Conservation (phyloP, 2,797 vertebrate species). For the Mallotus villosus region DNA sequence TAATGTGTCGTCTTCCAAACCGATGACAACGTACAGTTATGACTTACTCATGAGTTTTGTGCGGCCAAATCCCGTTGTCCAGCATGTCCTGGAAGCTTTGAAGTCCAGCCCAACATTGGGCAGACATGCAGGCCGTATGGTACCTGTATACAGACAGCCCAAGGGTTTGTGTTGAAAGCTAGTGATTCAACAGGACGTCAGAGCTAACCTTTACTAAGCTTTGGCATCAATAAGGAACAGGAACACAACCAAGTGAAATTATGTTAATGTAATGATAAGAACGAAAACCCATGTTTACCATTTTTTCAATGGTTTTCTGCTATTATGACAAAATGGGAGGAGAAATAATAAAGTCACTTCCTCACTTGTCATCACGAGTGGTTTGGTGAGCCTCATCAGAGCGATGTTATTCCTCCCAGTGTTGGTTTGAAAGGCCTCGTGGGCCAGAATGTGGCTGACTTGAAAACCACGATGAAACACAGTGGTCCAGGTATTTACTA, state of each 20-base stretch:
- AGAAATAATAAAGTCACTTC: background rate
- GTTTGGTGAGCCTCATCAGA: slow-evolving; percentile 78
- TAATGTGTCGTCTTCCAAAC: slow-evolving; percentile 22
- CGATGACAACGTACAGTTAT: background rate
- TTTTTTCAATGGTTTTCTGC: too few relatives aligned
- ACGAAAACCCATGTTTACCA: background rate
- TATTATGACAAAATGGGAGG: too few relatives aligned
- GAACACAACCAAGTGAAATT: background rate
- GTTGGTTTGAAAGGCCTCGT: slow-evolving; percentile 68
- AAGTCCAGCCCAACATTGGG: slow-evolving; percentile 79
- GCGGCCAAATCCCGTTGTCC: slow-evolving; percentile 74
- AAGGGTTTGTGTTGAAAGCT: background rate
- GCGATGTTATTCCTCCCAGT: slow-evolving; percentile 81
- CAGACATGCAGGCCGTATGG: slow-evolving; percentile 77
- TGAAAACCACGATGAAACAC: slow-evolving; percentile 27
- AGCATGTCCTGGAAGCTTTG: slow-evolving; percentile 57
- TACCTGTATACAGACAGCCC: slow-evolving; percentile 34
- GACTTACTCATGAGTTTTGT: slow-evolving; percentile 23
- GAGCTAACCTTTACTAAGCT: background rate
- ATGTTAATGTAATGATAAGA: background rate
- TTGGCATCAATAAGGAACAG: background rate
- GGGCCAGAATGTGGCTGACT: slow-evolving; percentile 72
- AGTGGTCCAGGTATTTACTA: slow-evolving; percentile 61
- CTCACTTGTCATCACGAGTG: slow-evolving; percentile 69
- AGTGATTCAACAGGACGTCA: background rate